These are phyloP conservation scores for Megaceryle maxima DNA, from an alignment of 2,113 vertebrate genomes.

Conservation along the genomic window DNA sequence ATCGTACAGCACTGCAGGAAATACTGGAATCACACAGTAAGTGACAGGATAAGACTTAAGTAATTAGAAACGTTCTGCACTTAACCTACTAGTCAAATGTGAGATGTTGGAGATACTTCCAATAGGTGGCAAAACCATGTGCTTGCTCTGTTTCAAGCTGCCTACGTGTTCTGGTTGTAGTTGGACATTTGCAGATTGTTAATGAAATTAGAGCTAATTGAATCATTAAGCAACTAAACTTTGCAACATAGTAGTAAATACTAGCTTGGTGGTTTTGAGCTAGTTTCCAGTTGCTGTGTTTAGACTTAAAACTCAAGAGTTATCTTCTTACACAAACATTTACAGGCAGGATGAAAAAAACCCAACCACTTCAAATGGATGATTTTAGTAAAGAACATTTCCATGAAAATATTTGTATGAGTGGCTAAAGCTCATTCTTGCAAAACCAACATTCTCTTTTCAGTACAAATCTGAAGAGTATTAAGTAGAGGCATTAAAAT, in stretches of 20 bases:
- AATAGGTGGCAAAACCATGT: accelerated
- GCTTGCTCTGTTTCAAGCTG: neutral
- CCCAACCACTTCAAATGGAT: accelerated
- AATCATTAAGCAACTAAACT: neutral
- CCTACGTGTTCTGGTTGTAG: neutral
- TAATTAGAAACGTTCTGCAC: neutral
- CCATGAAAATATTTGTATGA: neutral
- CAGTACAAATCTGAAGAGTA: neutral
- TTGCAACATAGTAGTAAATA: neutral
- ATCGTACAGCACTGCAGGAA: neutral
- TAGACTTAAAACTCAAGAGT: neutral
- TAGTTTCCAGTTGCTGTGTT: neutral
- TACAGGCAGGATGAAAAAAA: neutral
- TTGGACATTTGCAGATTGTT: neutral
- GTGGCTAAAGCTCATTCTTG: neutral
- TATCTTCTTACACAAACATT: neutral
- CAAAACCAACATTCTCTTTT: neutral
- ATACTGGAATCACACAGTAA: neutral
- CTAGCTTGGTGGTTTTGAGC: neutral
- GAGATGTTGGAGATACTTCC: neutral
- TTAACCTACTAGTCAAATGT: neutral
- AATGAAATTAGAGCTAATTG: neutral
- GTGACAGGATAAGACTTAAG: neutral
- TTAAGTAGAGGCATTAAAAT: neutral
- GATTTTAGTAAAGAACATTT: neutral